Evolutionary conservation across 1,140 invertebrate species (phyloP).

Genomic region (Mycetomoellerius zeteki): DNA sequence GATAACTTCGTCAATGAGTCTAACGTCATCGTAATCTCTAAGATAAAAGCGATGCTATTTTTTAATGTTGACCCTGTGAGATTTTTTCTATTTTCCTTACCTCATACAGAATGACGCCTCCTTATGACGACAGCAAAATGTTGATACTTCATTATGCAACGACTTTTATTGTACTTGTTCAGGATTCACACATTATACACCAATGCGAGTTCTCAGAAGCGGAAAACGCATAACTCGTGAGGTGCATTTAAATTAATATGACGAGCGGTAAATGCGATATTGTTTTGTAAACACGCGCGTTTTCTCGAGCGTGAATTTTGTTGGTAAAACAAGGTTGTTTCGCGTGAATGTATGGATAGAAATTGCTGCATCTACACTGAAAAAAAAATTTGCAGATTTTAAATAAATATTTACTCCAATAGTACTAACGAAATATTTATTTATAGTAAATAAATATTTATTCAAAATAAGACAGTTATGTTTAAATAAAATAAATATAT

Average conservation of each 20-base stretch:
- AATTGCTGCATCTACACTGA: background rate
- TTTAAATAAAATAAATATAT: too few species aligned
- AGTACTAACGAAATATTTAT: too few species aligned
- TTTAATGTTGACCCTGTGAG: conserved; percentile 17
- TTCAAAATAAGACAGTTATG: too few species aligned
- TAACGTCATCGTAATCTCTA: conserved; percentile 32
- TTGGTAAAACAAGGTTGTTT: background rate
- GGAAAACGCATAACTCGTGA: background rate
- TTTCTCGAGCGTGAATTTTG: conserved; percentile 16
- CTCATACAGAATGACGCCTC: background rate
- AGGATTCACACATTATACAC: background rate
- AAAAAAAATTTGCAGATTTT: too few species aligned
- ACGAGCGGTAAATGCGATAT: background rate
- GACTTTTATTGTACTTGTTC: background rate
- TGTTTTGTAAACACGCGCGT: background rate
- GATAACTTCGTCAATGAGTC: conserved; percentile 52
- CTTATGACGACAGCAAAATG: background rate
- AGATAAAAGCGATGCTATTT: conserved; percentile 35
- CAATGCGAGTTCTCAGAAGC: background rate
- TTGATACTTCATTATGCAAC: background rate
- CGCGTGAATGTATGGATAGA: background rate
- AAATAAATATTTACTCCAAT: too few species aligned
- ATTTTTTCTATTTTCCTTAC: background rate
- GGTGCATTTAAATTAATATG: conserved; percentile 10
- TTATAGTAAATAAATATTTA: too few species aligned